Evolutionary conservation across 2,113 vertebrate genomes (phyloP).

Genomic region (Circaetus cinerascens): DNA sequence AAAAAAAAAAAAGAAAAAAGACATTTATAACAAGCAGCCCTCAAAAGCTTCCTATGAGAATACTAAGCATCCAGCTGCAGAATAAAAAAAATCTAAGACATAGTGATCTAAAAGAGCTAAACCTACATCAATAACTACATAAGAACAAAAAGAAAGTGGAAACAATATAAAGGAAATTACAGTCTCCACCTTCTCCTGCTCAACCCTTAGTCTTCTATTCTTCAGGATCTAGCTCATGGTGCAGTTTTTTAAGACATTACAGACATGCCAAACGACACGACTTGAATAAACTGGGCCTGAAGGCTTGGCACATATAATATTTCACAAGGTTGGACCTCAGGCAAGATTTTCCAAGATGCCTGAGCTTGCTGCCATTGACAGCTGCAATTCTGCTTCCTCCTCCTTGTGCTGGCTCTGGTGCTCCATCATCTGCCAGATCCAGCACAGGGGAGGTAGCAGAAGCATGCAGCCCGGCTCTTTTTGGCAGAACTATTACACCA

Average conservation of each 20-base stretch:
- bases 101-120: background rate
- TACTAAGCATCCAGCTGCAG: background rate
- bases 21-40: background rate
- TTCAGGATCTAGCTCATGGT: background rate
- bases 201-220: background rate
- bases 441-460: background rate
- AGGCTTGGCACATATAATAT: background rate
- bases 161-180: background rate
- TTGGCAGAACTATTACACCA: background rate
- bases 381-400: background rate
- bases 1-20: background rate
- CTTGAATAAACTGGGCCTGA: background rate
- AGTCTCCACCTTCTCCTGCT: background rate
- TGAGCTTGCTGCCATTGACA: background rate
- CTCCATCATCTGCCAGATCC: background rate
- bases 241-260: background rate
- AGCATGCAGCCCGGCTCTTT: background rate
- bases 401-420: background rate
- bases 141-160: background rate
- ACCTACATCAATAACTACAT: background rate
- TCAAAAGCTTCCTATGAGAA: background rate
- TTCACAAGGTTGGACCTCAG: background rate
- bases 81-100: background rate
- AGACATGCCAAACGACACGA: accelerated
- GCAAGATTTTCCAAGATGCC: background rate